Percentiles rank a stretch among this genome's conserved stretches.
Conservation (phyloP, 2,888 invertebrate species). For the Dioctria linearis region DNA sequence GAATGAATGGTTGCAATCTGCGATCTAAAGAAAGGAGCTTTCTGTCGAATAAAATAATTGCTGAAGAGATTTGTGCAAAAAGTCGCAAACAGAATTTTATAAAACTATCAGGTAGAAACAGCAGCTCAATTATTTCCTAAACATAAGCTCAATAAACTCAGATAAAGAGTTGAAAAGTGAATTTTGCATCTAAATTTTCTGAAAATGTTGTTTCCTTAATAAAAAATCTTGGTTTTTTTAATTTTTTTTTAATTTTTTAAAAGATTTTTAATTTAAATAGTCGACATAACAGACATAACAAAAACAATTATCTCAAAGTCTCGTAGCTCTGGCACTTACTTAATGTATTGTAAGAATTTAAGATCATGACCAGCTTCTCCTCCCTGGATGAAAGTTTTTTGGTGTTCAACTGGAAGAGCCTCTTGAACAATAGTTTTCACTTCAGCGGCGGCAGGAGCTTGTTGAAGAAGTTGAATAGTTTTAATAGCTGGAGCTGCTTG, state of each 20-base stretch:
- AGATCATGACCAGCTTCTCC: slow-evolving; percentile 12
- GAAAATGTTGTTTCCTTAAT: too few relatives aligned
- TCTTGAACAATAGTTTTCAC: slow-evolving; percentile 25
- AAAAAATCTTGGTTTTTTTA: not conserved
- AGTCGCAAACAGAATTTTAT: too few relatives aligned
- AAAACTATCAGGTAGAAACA: too few relatives aligned
- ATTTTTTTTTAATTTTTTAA: not conserved
- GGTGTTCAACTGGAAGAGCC: slow-evolving; percentile 26
- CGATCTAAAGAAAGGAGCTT: too few relatives aligned
- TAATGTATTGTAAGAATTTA: slow-evolving; percentile 34
- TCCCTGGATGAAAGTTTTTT: slow-evolving; percentile 27
- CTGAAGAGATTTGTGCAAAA: too few relatives aligned
- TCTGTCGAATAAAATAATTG: too few relatives aligned
- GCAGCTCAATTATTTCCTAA: too few relatives aligned
- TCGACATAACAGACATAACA: slow-evolving; percentile 35
- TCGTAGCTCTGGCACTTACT: slow-evolving; percentile 21
- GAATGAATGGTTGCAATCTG: too few relatives aligned
- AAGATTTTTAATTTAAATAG: slow-evolving; percentile 26
- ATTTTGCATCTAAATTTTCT: too few relatives aligned
- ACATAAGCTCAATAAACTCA: too few relatives aligned
- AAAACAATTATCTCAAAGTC: slow-evolving; percentile 36
- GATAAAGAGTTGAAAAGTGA: too few relatives aligned
- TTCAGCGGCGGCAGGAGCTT: slow-evolving; percentile 5
- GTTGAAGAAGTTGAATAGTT: slow-evolving; percentile 27
- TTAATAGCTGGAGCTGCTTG: not conserved